Base-by-base conservation (phyloP, 2,113 vertebrate species). In the Carettochelys insculpta region DNA sequence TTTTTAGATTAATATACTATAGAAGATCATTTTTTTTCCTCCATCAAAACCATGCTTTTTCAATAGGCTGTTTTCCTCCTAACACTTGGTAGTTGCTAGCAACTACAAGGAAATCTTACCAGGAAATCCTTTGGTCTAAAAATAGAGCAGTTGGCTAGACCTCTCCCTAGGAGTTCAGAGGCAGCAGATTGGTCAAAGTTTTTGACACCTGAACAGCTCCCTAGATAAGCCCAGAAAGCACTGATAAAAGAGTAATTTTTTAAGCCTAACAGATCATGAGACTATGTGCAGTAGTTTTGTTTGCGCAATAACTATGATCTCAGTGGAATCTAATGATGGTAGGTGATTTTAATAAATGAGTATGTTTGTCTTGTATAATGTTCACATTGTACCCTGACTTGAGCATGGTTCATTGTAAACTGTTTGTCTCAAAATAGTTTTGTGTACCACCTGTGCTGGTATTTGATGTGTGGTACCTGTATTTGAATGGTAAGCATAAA, bases 301-400 rank as follows among this genome's bases (percentile, higher is more conserved):
- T 96, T 93, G 94, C 92, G 94, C 94, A 94, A 92, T 41, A 82
- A 94, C 92, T 61, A 8, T 65, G 34, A 17, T 94, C 71, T 95
- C 94, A 95, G 91, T 96, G 96, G 96, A 96, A 96, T 87, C 95
- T 95, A 93, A 91, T 92, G 94, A 38, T 96, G 94, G 92, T 97
- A 94, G 34, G 38, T 97, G 95, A 92, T 94, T 97, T 97, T 82
- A 92, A 97, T 97, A 97, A 97, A 96, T 94, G 92, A 94, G 92
- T 83, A 9, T 95, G 90, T 97, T 68, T 68, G 61, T n/a, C 90
- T 94, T 93, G 94, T 84, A 58, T 88, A 88, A 85, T 83, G 83
- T 34, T 1, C 43, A 81, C 12, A 0, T 34, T 29, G 65, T 86
- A 88, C 45, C 65, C 91, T 88, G 11, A 0, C 86, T 92, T 76